Evolutionary conservation across 2,797 vertebrate genomes (phyloP).

Genomic region (Cossypha dichroa): DNA sequence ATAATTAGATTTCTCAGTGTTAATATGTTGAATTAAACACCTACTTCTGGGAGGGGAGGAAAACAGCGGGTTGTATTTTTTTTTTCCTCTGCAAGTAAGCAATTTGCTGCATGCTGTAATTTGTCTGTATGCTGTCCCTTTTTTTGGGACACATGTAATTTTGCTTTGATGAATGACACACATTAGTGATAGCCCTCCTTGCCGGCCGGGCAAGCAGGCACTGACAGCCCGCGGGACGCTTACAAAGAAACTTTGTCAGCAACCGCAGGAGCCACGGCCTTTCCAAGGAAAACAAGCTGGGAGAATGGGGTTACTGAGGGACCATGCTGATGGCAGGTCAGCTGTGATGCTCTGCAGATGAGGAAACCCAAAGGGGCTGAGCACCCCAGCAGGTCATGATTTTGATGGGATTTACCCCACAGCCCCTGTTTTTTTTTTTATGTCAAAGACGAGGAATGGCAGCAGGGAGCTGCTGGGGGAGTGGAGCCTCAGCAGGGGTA

Average conservation of each 20-base stretch:
- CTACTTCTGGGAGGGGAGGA: slow-evolving; percentile 45
- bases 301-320: neutral
- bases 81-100: slow-evolving; percentile 23
- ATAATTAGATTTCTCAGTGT: slow-evolving; percentile 3
- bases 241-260: slow-evolving; percentile 65
- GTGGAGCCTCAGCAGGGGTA: neutral
- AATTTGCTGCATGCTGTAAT: slow-evolving; percentile 66
- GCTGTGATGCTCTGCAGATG: neutral
- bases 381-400: neutral
- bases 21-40: slow-evolving; percentile 60
- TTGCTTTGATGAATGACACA: slow-evolving; percentile 75
- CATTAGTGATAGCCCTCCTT: slow-evolving; percentile 46
- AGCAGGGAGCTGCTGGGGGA: neutral
- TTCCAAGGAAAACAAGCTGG: slow-evolving; percentile 59
- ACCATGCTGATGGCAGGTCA: neutral
- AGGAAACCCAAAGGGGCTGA: neutral
- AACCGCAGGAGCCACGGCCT: slow-evolving; percentile 37
- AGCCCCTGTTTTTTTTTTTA: neutral
- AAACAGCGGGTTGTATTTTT: neutral
- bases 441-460: neutral
- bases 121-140: slow-evolving; percentile 52
- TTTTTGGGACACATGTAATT: slow-evolving; percentile 72
- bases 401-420: neutral
- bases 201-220: slow-evolving; percentile 26
- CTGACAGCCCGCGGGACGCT: slow-evolving; percentile 14